phyloP scores from a whole-genome alignment of 37 sponge, comb jelly and placozoan genomes.

The Spongilla lacustris region DNA sequence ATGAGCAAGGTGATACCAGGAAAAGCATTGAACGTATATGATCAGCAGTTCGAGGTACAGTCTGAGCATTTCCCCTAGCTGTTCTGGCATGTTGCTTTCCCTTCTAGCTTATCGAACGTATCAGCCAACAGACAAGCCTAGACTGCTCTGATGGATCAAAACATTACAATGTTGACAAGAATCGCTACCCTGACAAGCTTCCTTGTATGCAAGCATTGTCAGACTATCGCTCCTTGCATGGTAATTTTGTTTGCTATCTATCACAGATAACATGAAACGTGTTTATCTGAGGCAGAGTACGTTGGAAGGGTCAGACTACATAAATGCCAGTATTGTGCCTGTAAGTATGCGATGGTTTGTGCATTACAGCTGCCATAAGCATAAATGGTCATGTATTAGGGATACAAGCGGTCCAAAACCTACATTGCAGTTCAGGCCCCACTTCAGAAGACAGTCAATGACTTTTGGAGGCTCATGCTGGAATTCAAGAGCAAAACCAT shows the following conservation, averaged over 20 bases:
- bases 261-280: conserved; percentile 42
- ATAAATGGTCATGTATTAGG: no score
- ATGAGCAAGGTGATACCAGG: conserved; percentile 44
- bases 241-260: neutral
- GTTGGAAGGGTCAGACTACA: conserved; percentile 67
- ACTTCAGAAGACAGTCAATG: conserved; percentile 45
- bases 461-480: conserved; percentile 57
- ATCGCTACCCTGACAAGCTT: conserved; percentile 45
- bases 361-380: no score
- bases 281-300: conserved; percentile 57
- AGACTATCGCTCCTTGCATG: no score
- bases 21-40: conserved; percentile 50
- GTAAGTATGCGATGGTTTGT: conserved; percentile 14
- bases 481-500: conserved; percentile 61
- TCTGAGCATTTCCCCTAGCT: no score
- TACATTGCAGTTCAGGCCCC: conserved; percentile 71
- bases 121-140: conserved; percentile 50
- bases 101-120: conserved; percentile 49
- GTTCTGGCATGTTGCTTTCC: no score
- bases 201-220: conserved; percentile 57
- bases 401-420: conserved; percentile 67
- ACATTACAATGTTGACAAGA: conserved; percentile 65
- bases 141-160: conserved; percentile 53
- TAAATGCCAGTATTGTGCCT: conserved; percentile 78
- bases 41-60: conserved; percentile 46